Base-by-base conservation (phyloP, 2,113 vertebrate genomes). In the Triplophysa dalaica region DNA sequence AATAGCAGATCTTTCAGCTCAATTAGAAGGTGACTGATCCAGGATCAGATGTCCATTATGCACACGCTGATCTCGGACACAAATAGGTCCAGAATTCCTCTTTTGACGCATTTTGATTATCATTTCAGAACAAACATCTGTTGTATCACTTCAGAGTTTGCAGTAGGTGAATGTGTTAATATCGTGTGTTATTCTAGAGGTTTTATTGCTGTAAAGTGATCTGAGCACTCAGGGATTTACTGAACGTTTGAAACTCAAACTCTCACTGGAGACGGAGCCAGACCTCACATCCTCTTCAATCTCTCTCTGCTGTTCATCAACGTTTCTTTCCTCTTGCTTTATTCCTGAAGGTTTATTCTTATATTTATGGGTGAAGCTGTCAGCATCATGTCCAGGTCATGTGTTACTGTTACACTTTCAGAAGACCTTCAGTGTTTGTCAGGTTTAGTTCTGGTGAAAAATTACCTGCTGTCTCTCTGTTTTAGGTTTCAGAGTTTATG, bases 161-260 rank as follows among this genome's bases (percentile, higher is more conserved):
- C 50, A 16, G 13, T 52, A 52, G 50, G 14, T 52, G 14, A 52
- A 52, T 52, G 50, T 16, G 50, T 13, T 50, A 50, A 17, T 52
- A 16, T 52, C 17, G 17, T 7, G 73, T 75, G 73, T 58, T 19
- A 63, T 63, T 48, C 33, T 48, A 8, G 52, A 21, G 24, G 5
- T 54, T 66, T 68, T 41, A 56, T 65, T 22, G 63, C 62, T 67
- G 76, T 24, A 68, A 78, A 50, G 9, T 24, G 62, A 78, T 68
- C 45, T 12, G 48, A 22, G 24, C 63, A 4, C 75, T 66, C 62
- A 24, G 26, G 70, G 70, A 74, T 24, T 74, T 54, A 16, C 54
- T 43, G 33, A n/a, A 13, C 26, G 52, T 22, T 11, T 70, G 48
- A 54, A 70, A 54, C 68, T 54, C 16, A 58, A 58, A 58, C 54